phyloP scores from a whole-genome alignment of 2,797 vertebrate species.

The Acrossocheilus wenchowensis region DNA sequence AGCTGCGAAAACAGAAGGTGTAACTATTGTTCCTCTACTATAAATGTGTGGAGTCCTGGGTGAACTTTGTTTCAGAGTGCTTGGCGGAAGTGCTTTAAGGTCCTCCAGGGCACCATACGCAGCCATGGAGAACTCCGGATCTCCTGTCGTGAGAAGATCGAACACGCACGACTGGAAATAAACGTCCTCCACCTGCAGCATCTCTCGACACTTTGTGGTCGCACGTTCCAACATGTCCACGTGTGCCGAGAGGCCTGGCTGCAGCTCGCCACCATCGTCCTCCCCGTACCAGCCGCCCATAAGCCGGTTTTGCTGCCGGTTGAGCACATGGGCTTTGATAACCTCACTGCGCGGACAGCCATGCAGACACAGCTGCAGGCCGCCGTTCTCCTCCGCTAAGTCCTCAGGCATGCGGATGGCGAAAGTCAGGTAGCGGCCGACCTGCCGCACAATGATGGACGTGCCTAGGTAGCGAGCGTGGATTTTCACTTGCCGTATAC shows the following conservation, averaged over 20 bases:
- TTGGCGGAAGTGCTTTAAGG: conserved; percentile 82
- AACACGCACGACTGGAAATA: conserved; percentile 89
- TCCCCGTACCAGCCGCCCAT: conserved; percentile 46
- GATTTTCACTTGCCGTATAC: conserved; percentile 80
- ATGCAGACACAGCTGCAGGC: conserved; percentile 84
- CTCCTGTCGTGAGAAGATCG: conserved; percentile 84
- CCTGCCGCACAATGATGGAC: conserved; percentile 81
- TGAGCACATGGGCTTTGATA: conserved; percentile 83
- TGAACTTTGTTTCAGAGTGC: conserved; percentile 79
- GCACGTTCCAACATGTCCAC: conserved; percentile 80
- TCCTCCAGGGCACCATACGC: conserved; percentile 84
- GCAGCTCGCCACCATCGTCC: conserved; percentile 30
- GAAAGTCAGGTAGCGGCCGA: conserved; percentile 86
- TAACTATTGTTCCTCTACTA: conserved; percentile 59
- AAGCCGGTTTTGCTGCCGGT: conserved; percentile 68
- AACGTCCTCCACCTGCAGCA: conserved; percentile 83
- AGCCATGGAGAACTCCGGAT: conserved; percentile 84
- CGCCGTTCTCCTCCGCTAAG: conserved; percentile 75
- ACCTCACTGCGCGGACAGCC: conserved; percentile 84
- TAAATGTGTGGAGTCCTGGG: conserved; percentile 74
- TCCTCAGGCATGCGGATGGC: conserved; percentile 86
- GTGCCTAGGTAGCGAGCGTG: conserved; percentile 84
- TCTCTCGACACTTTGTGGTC: conserved; percentile 81
- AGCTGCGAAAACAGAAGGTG: conserved; percentile 63
- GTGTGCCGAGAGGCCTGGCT: conserved; percentile 69